phyloP scores from a whole-genome alignment of 92 coral and sea anemone species.

The Virgularia gustaviana region DNA sequence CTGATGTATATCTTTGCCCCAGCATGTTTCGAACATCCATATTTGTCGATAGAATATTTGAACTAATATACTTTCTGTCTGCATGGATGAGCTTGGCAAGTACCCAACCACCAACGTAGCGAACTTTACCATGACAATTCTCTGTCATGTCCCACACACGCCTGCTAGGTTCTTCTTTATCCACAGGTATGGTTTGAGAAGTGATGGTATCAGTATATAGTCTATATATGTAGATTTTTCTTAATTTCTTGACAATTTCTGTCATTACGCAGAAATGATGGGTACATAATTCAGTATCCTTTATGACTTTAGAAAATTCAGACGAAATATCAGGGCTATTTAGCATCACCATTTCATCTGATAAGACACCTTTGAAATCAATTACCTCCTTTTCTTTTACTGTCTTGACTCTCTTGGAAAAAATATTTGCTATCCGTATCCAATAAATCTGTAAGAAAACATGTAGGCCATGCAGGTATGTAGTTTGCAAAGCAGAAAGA shows the following conservation, averaged over 20 bases:
- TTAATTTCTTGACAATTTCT: slow-evolving; percentile 6
- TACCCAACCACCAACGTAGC: slow-evolving; percentile 57
- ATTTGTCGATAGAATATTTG: slow-evolving; percentile 25
- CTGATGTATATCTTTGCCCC: slow-evolving; percentile 13
- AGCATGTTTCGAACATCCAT: background rate
- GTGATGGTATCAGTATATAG: background rate
- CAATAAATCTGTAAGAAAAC: slow-evolving; percentile 9
- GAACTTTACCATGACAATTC: slow-evolving; percentile 41
- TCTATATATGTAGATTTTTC: background rate
- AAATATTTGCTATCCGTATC: background rate
- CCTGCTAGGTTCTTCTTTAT: background rate
- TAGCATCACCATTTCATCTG: slow-evolving; percentile 18
- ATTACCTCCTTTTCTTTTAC: slow-evolving; percentile 1
- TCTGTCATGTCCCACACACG: slow-evolving; percentile 28
- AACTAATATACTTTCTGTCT: slow-evolving; percentile 26
- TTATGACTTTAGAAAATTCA: slow-evolving; percentile 6
- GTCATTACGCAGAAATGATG: slow-evolving; percentile 14
- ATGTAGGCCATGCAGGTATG: background rate
- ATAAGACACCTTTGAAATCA: slow-evolving; percentile 5
- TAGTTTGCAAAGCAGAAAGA: background rate
- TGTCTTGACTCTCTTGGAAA: background rate
- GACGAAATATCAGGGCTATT: background rate
- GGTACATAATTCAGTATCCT: background rate
- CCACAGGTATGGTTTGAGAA: background rate
- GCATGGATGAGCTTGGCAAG: slow-evolving; percentile 38